Base-by-base conservation (phyloP, 2,797 vertebrate genomes). In the Kryptolebias ocellatus region DNA sequence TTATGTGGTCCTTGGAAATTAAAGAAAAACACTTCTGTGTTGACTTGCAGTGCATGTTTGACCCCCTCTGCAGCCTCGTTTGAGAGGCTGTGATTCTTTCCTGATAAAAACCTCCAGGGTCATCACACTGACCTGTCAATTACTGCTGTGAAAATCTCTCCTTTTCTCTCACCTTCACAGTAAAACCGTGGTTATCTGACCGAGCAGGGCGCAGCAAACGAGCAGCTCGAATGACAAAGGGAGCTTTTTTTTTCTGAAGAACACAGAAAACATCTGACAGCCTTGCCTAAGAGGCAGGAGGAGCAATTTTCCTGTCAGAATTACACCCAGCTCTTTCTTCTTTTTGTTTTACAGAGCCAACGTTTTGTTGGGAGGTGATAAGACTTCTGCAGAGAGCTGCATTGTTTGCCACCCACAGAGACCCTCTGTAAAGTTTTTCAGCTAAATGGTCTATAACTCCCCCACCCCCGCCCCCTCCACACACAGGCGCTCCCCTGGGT, bases 101-200 rank as follows among this genome's bases (percentile, higher is more conserved):
- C 37, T 53, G 63, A 76, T 57, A 39, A 18, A 60, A 59, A 67
- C 76, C 71, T 79, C 77, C 74, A 76, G 83, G 86, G 89, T 88
- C 86, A 80, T 64, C 31, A 70, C 59, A 55, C 66, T 53, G 51
- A 74, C 44, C 67, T 65, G 53, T 60, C 27, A 50, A 44, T 71
- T 59, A 54, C 78, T 54, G 59, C 29, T 17, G 57, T 45, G 47
- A 47, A 28, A 18, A 53, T 59, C 45, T 18, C 55, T n/a, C 51
- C 37, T 11, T 7, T 24, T 53, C n/a, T 65, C 37, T 50, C 54
- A 34, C 45, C n/a, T 20, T 17, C 5, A 4, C 12, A 65, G 61
- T 52, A 85, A 74, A 73, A 64, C 66, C 62, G 71, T 14, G 18
- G 39, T 73, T 81, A 60, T 79, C 60, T 29, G 67, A 44, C 72